Evolutionary conservation across 1,140 invertebrate species (phyloP).

Genomic region (Whitmania pigra): DNA sequence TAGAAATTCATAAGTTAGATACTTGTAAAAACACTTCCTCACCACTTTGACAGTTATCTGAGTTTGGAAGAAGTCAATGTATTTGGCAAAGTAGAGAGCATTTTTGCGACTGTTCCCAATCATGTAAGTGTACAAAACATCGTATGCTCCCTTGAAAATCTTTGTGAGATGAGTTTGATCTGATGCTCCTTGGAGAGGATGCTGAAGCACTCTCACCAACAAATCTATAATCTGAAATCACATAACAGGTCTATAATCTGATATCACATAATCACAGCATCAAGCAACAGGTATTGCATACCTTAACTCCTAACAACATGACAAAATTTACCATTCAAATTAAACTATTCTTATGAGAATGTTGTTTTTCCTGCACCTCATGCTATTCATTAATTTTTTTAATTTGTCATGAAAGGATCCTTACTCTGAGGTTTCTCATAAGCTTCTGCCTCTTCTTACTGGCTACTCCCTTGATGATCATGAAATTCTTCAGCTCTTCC

Average conservation of each 20-base stretch:
- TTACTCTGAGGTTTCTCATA: constrained; percentile 40
- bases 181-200: constrained; percentile 18
- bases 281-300: no score
- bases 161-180: constrained; percentile 30
- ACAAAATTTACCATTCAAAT: no score
- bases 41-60: constrained; percentile 25
- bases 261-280: neutral
- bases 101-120: constrained; percentile 31
- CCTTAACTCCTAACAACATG: no score
- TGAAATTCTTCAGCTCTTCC: constrained; percentile 37
- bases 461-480: constrained; percentile 36
- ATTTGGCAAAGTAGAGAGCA: constrained; percentile 27
- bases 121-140: constrained; percentile 41
- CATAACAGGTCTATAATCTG: constrained; percentile 19
- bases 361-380: no score
- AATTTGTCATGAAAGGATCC: neutral
- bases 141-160: constrained; percentile 37
- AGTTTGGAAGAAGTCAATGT: constrained; percentile 26
- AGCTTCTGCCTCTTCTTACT: constrained; percentile 40
- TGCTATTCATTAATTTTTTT: no score
- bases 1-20: neutral
- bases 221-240: constrained; percentile 18
- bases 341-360: no score
- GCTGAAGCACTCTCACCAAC: constrained; percentile 22
- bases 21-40: neutral